Conservation (phyloP, 2,888 invertebrate species). For the Julus scandinavius region DNA sequence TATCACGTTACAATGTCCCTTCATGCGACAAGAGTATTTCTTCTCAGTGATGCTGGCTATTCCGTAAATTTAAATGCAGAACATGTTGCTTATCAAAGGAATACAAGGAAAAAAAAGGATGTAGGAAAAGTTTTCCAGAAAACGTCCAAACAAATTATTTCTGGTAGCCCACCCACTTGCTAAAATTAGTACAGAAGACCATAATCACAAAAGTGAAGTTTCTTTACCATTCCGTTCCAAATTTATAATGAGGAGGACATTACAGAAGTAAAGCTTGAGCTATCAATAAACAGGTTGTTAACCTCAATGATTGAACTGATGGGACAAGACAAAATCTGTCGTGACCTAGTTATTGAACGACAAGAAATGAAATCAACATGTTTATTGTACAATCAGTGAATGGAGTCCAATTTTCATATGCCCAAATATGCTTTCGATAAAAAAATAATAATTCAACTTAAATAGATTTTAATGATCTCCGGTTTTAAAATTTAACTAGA, state of each 20-base stretch:
- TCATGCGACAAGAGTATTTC: not conserved
- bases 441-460: not conserved
- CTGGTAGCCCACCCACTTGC: constrained; percentile 11
- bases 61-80: not conserved
- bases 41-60: not conserved
- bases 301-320: constrained; percentile 22
- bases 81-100: not conserved
- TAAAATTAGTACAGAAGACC: not conserved
- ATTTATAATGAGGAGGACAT: not conserved
- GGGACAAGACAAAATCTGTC: not conserved
- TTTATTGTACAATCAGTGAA: not conserved
- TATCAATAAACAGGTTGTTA: constrained; percentile 3
- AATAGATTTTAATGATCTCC: not conserved
- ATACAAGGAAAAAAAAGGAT: not conserved
- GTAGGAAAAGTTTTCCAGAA: constrained; percentile 9
- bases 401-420: not conserved
- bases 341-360: not conserved
- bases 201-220: constrained; percentile 25
- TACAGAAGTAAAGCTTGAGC: not conserved
- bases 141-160: constrained; percentile 28
- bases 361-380: constrained; percentile 41
- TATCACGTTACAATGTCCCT: constrained; percentile 22
- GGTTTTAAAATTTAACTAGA: not conserved
- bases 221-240: not conserved
- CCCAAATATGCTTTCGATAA: not conserved